phyloP scores from a whole-genome alignment of 2,113 vertebrate genomes.

The Paramormyrops kingsleyae region DNA sequence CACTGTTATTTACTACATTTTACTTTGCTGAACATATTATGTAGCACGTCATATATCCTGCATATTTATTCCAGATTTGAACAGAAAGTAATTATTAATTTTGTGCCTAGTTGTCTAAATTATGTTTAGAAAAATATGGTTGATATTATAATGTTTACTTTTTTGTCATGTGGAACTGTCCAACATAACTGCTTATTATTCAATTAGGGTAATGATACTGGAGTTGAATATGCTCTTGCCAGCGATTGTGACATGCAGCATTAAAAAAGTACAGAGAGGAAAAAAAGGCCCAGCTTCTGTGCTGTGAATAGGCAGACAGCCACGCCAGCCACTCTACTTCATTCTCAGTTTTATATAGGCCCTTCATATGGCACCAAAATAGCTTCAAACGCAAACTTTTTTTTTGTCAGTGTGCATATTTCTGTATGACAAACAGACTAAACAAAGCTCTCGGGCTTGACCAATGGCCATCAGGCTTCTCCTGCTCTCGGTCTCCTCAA shows the following conservation, averaged over 20 bases:
- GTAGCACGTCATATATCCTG: background rate
- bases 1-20: background rate
- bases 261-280: background rate
- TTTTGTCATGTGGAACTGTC: background rate
- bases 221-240: background rate
- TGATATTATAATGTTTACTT: background rate
- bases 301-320: background rate
- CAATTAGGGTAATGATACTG: background rate
- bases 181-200: background rate
- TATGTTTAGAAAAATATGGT: background rate
- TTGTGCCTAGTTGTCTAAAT: background rate
- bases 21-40: background rate
- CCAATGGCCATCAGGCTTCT: conserved; percentile 38
- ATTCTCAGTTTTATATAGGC: background rate
- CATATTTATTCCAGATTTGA: background rate
- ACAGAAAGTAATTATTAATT: background rate
- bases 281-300: background rate
- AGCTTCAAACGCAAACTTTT: conserved; percentile 38
- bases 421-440: conserved; percentile 68
- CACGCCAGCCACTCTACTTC: too few relatives aligned
- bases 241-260: background rate
- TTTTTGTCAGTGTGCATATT: conserved; percentile 50
- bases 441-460: conserved; percentile 52
- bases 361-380: background rate
- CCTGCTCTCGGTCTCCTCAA: conserved; percentile 32